Percentiles rank a stretch among this genome's conserved stretches.
phyloP scores from a whole-genome alignment of 1,140 invertebrate genomes.

The Lepidostoma basale region DNA sequence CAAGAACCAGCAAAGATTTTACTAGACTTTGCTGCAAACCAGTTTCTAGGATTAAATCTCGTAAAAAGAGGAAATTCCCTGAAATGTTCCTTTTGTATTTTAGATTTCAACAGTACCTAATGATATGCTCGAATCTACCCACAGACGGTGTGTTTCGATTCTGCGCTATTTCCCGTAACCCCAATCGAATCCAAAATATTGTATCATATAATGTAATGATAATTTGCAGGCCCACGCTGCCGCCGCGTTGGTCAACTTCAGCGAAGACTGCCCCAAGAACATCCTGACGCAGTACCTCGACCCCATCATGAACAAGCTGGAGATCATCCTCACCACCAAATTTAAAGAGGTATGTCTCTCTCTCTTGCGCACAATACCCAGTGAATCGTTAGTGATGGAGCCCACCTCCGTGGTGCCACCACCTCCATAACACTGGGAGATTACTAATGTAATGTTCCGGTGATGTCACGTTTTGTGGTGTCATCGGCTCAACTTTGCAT shows the following conservation, averaged over 20 bases:
- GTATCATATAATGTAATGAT: too few relatives aligned
- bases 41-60: too few relatives aligned
- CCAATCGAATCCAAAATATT: too few relatives aligned
- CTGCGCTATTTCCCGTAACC: too few relatives aligned
- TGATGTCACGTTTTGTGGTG: conserved; percentile 15
- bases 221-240: conserved; percentile 75
- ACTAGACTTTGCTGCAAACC: too few relatives aligned
- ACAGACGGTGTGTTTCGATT: too few relatives aligned
- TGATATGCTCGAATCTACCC: too few relatives aligned
- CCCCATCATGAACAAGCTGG: conserved; percentile 89
- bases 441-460: conserved; percentile 45
- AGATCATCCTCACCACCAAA: conserved; percentile 88
- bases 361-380: conserved; percentile 45
- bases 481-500: conserved; percentile 4
- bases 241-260: conserved; percentile 98
- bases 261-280: conserved; percentile 96
- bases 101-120: too few relatives aligned
- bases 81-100: too few relatives aligned
- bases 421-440: conserved; percentile 62
- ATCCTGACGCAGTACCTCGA: conserved; percentile 92
- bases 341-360: conserved; percentile 79
- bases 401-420: conserved; percentile 46
- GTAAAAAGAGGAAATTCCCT: too few relatives aligned
- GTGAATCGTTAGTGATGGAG: conserved; percentile 59
- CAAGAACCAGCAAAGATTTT: too few relatives aligned